Percentiles rank a stretch among this genome's conserved stretches.
These are phyloP conservation scores for Phyllopteryx taeniolatus DNA, from an alignment of 2,113 vertebrate species.

Conservation along the genomic window DNA sequence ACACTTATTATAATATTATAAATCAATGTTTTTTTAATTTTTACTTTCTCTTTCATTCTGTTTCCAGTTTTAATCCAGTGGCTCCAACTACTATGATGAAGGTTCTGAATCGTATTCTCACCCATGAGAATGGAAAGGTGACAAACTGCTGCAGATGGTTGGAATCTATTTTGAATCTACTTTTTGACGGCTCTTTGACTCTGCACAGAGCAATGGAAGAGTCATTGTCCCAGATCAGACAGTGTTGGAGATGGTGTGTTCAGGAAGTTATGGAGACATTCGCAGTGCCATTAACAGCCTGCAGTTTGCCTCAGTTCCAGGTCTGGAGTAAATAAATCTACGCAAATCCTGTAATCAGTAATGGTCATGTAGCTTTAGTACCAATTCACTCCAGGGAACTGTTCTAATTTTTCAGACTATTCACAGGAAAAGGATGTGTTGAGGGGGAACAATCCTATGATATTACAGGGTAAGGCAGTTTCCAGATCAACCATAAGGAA, in stretches of 20 bases:
- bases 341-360: not conserved
- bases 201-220: slow-evolving; percentile 76
- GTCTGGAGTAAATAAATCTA: slow-evolving; percentile 56
- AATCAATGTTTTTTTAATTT: not conserved
- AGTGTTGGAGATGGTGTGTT: slow-evolving; percentile 81
- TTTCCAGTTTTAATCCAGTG: slow-evolving; percentile 91
- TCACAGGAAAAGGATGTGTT: slow-evolving; percentile 69
- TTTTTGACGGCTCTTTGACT: slow-evolving; percentile 22
- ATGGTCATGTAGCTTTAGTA: not conserved
- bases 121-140: slow-evolving; percentile 81
- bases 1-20: no score
- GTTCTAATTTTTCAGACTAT: slow-evolving; percentile 41
- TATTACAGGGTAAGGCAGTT: slow-evolving; percentile 49
- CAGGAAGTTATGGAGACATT: slow-evolving; percentile 89
- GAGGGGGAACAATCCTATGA: slow-evolving; percentile 60
- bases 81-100: slow-evolving; percentile 92
- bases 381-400: not conserved
- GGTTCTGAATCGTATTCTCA: slow-evolving; percentile 81
- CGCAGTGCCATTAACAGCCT: slow-evolving; percentile 94
- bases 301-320: slow-evolving; percentile 85
- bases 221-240: slow-evolving; percentile 68
- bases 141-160: slow-evolving; percentile 19
- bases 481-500: slow-evolving; percentile 68
- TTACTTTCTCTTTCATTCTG: slow-evolving; percentile 8
- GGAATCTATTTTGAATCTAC: not conserved